These are phyloP conservation scores for Centropristis striata DNA, from an alignment of 2,113 vertebrate genomes.

Conservation along the genomic window DNA sequence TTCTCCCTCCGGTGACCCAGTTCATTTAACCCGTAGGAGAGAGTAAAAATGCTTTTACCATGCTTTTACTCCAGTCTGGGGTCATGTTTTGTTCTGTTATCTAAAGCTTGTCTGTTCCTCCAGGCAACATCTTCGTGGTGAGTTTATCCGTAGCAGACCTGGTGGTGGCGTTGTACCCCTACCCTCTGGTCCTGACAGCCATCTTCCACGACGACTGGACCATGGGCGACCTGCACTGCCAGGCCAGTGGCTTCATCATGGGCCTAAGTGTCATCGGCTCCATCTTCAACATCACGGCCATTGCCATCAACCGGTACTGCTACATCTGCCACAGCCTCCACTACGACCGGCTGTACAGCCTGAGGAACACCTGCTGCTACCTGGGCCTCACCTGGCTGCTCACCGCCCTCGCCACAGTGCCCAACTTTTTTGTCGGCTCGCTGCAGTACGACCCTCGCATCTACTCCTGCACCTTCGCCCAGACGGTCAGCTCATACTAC, in stretches of 20 bases:
- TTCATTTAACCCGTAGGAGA: slow-evolving; percentile 36
- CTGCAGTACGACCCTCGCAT: slow-evolving; percentile 85
- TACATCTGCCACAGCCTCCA: slow-evolving; percentile 84
- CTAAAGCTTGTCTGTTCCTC: slow-evolving; percentile 38
- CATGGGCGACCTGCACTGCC: slow-evolving; percentile 85
- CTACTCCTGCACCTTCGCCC: slow-evolving; percentile 84
- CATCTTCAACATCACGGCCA: slow-evolving; percentile 84
- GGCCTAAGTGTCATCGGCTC: slow-evolving; percentile 87
- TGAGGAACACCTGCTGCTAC: slow-evolving; percentile 83
- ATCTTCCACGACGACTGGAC: slow-evolving; percentile 86
- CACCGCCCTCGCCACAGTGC: slow-evolving; percentile 82
- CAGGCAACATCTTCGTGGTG: slow-evolving; percentile 88
- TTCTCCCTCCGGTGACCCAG: slow-evolving; percentile 13
- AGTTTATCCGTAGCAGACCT: slow-evolving; percentile 83
- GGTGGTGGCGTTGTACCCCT: slow-evolving; percentile 86
- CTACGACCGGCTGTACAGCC: slow-evolving; percentile 84
- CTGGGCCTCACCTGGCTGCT: slow-evolving; percentile 85
- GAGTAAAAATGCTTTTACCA: slow-evolving; percentile 1
- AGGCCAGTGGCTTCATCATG: slow-evolving; percentile 87
- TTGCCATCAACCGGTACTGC: slow-evolving; percentile 84
- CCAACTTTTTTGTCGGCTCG: slow-evolving; percentile 86
- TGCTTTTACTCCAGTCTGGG: slow-evolving; percentile 22
- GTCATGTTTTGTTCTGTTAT: slow-evolving; percentile 29
- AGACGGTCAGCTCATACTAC: slow-evolving; percentile 85
- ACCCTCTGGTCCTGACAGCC: slow-evolving; percentile 84